phyloP scores from a whole-genome alignment of 2,888 invertebrate genomes.

The Eutolmus rufibarbis region DNA sequence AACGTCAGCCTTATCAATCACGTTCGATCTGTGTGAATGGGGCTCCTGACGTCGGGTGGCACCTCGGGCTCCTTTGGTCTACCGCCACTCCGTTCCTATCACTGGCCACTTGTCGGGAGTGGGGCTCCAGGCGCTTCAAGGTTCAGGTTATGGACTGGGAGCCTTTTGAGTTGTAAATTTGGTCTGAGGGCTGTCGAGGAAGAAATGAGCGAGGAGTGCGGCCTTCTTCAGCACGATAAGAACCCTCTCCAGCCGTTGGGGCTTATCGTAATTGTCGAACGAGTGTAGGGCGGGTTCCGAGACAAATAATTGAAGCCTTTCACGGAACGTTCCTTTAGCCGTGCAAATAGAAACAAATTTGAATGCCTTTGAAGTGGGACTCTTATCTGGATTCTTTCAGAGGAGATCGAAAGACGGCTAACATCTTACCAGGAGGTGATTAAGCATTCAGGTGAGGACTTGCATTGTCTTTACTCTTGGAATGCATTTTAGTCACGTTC shows the following conservation, averaged over 20 bases:
- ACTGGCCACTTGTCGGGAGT: background rate
- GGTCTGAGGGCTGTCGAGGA: background rate
- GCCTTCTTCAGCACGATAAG: background rate
- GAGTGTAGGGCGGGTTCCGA: background rate
- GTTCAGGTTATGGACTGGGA: background rate
- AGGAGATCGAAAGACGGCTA: background rate
- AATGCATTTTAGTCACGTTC: background rate
- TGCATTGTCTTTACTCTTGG: background rate
- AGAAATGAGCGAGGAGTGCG: background rate
- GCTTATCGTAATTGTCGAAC: background rate
- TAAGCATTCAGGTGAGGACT: background rate
- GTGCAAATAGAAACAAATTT: background rate
- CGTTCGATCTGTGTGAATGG: background rate
- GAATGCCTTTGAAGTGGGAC: background rate
- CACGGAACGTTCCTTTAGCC: background rate
- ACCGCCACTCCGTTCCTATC: background rate
- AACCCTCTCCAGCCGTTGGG: background rate
- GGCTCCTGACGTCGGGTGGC: background rate
- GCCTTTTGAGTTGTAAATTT: background rate
- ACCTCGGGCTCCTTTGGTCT: background rate
- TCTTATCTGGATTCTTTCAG: background rate
- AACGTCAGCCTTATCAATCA: background rate
- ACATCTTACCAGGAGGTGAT: background rate
- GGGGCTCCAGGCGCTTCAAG: background rate
- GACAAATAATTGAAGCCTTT: background rate